Base-by-base conservation (phyloP, 2,113 vertebrate genomes). In the Ailuropoda melanoleuca region DNA sequence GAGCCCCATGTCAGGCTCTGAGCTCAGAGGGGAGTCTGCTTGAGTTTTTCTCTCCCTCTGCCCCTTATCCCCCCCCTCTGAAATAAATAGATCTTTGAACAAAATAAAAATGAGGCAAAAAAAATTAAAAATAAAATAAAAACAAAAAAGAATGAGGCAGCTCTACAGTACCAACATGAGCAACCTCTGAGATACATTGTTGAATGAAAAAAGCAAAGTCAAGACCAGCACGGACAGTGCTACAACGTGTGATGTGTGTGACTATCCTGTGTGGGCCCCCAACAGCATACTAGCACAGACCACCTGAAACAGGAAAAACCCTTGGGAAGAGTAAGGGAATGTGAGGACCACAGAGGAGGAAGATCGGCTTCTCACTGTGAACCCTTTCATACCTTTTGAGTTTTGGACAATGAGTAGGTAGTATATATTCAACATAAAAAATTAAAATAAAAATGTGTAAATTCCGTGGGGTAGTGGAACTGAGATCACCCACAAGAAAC, bases 231-330 rank as follows among this genome's bases (percentile, higher is more conserved):
- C 39, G 60, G 24, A 62, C 37, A 48, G 46, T 15, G 3, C 17
- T 53, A 31, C 1, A 4, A 8, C 7, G 19, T 24, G 64, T 26
- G 56, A 34, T 17, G 23, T 15, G 10, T 14, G 26, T 43, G 58
- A 78, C n/a, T 1, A 43, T 13, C 1, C 3, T 0, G 1, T 56
- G 8, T 29, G 50, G 34, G 62, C 21, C 19, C 12, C 15, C 4
- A 8, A 31, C 72, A 24, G 19, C 3, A 21, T 26, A 15, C 53
- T n/a, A 64, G 72, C 75, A 37, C 8, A 60, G 26, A 60, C 78
- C 29, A 11, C 34, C 29, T 7, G 31, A 19, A 62, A 55, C 29
- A 34, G 46, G 43, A 43, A 46, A 77, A 53, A 24, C 58, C 21
- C 50, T 34, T 39, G 8, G 56, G 29, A 60, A 91, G n/a, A 50